These are phyloP conservation scores for Barbus barbus DNA, from an alignment of 2,113 vertebrate genomes.

Conservation along the genomic window DNA sequence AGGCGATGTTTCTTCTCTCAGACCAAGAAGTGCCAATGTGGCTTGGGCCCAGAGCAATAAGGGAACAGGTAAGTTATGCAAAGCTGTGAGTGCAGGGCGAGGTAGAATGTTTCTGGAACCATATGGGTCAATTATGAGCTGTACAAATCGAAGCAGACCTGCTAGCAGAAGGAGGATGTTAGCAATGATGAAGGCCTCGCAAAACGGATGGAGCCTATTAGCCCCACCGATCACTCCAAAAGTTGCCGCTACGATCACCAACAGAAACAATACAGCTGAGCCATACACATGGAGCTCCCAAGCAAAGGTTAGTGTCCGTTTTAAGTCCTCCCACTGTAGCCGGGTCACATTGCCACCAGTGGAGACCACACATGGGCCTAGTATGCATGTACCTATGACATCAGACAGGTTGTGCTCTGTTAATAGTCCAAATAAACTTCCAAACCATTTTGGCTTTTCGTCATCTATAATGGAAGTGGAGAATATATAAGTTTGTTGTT, in stretches of 20 bases:
- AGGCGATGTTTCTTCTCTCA: conserved; percentile 64
- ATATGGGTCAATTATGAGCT: conserved; percentile 85
- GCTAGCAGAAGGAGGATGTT: conserved; percentile 74
- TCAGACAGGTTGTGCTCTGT: conserved; percentile 37
- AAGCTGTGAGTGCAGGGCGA: conserved; percentile 68
- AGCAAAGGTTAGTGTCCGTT: conserved; percentile 77
- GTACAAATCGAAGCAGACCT: conserved; percentile 75
- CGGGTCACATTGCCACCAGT: conserved; percentile 73
- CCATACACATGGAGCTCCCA: conserved; percentile 88
- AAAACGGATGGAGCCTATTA: conserved; percentile 45
- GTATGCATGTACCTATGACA: conserved; percentile 53
- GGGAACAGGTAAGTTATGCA: conserved; percentile 82
- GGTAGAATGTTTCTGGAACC: conserved; percentile 77
- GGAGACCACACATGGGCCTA: conserved; percentile 59
- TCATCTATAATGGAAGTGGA: conserved; percentile 49
- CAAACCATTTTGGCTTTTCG: neutral
- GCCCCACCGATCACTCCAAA: conserved; percentile 65
- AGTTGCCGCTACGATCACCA: conserved; percentile 73
- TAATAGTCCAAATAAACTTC: conserved; percentile 44
- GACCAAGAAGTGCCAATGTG: conserved; percentile 75
- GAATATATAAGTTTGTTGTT: neutral
- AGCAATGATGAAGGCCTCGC: conserved; percentile 66
- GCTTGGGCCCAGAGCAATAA: conserved; percentile 79
- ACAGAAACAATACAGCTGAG: conserved; percentile 73
- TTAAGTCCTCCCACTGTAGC: conserved; percentile 83